Evolutionary conservation across 2,888 invertebrate species (phyloP).

Genomic region (Tipula lateralis): DNA sequence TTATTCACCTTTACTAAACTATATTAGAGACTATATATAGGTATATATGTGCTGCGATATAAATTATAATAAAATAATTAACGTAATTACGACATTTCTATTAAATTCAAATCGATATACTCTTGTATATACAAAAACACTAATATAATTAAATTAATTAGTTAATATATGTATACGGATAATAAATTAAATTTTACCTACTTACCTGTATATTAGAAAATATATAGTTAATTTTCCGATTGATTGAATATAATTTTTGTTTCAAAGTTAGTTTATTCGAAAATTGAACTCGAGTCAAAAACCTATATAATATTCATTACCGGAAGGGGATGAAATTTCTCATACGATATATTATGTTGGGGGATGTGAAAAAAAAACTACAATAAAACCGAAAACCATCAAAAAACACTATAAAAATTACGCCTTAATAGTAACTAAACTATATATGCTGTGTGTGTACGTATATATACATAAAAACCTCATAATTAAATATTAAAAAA

Average conservation of each 20-base stretch:
- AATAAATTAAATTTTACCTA: background rate
- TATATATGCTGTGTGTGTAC: background rate
- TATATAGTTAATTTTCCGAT: background rate
- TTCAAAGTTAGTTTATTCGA: background rate
- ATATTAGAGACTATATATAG: background rate
- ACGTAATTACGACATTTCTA: slow-evolving; percentile 5
- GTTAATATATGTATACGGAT: background rate
- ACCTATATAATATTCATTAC: background rate
- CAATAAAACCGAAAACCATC: background rate
- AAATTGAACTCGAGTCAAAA: background rate
- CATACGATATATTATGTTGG: background rate
- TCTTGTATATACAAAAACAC: background rate
- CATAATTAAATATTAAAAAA: background rate
- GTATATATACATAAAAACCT: background rate
- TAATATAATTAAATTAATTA: background rate
- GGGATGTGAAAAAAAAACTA: background rate
- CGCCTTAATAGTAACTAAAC: background rate
- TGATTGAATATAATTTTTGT: background rate
- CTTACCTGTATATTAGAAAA: no score
- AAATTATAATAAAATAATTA: background rate
- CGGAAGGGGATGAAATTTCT: background rate
- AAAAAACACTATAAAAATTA: background rate
- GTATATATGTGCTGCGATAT: background rate
- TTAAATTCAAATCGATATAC: background rate
- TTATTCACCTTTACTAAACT: background rate